Evolutionary conservation across 1,140 invertebrate genomes (phyloP).

Genomic region (Lycorma delicatula): DNA sequence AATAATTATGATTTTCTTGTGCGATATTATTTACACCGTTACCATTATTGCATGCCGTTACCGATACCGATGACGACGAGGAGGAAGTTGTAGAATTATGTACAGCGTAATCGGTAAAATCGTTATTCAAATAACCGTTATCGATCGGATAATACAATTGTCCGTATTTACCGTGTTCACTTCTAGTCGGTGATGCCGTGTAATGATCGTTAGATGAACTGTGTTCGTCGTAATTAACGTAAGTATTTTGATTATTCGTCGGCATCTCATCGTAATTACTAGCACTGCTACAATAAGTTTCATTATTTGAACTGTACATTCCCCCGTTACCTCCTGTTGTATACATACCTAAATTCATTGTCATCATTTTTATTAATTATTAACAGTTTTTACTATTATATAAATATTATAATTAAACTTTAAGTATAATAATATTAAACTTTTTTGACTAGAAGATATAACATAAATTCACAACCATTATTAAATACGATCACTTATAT

Average conservation of each 20-base stretch:
- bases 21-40: constrained; percentile 10
- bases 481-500: too few relatives aligned
- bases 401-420: too few relatives aligned
- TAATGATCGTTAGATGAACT: constrained; percentile 9
- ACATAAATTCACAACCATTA: too few relatives aligned
- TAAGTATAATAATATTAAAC: constrained; percentile 7
- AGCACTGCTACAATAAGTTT: not conserved
- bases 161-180: not conserved
- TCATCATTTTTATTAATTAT: constrained; percentile 20
- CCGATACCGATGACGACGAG: not conserved
- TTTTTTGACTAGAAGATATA: too few relatives aligned
- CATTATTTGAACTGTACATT: constrained; percentile 4
- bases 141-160: not conserved
- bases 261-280: constrained; percentile 5
- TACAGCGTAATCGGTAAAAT: not conserved
- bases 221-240: constrained; percentile 19
- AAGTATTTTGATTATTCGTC: not conserved
- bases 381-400: too few relatives aligned
- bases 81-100: not conserved
- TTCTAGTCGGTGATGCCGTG: not conserved
- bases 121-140: not conserved
- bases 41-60: not conserved
- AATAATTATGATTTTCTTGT: constrained; percentile 12
- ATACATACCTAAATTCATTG: constrained; percentile 24
- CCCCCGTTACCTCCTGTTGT: constrained; percentile 12